Evolutionary conservation across 2,888 invertebrate species (phyloP).

Genomic region (Ichneumoninae sp.): DNA sequence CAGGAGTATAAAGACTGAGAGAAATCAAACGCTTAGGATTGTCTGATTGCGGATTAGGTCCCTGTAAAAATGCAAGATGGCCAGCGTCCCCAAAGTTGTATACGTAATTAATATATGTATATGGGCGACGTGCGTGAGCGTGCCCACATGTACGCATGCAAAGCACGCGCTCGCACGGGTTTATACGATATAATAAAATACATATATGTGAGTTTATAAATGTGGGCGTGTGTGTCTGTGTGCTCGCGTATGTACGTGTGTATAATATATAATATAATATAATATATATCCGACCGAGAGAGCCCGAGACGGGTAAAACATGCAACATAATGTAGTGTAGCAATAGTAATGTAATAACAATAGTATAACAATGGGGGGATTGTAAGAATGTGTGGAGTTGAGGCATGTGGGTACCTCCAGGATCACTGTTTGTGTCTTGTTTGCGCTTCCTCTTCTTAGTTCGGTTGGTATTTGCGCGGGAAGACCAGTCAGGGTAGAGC

Average conservation of each 20-base stretch:
- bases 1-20: conserved; percentile 74
- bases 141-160: conserved; percentile 65
- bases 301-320: conserved; percentile 81
- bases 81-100: conserved; percentile 85
- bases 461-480: conserved; percentile 99
- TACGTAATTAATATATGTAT: conserved; percentile 77
- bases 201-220: conserved; percentile 77
- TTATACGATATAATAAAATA: conserved; percentile 65
- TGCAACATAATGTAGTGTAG: conserved; percentile 84
- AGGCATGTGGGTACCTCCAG: conserved; percentile 92
- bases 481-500: conserved; percentile 99
- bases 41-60: conserved; percentile 84
- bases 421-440: conserved; percentile 96
- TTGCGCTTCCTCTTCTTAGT: conserved; percentile 99
- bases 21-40: conserved; percentile 84
- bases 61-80: conserved; percentile 85
- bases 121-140: conserved; percentile 65
- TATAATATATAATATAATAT: conserved; percentile 68
- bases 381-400: conserved; percentile 83
- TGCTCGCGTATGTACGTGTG: conserved; percentile 61
- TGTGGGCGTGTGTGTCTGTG: conserved; percentile 71
- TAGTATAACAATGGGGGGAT: conserved; percentile 77
- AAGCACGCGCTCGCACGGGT: conserved; percentile 72
- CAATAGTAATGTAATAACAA: conserved; percentile 76
- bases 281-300: conserved; percentile 79